phyloP scores from a whole-genome alignment of 2,888 invertebrate species.

The Parapristionchus giblindavisi region DNA sequence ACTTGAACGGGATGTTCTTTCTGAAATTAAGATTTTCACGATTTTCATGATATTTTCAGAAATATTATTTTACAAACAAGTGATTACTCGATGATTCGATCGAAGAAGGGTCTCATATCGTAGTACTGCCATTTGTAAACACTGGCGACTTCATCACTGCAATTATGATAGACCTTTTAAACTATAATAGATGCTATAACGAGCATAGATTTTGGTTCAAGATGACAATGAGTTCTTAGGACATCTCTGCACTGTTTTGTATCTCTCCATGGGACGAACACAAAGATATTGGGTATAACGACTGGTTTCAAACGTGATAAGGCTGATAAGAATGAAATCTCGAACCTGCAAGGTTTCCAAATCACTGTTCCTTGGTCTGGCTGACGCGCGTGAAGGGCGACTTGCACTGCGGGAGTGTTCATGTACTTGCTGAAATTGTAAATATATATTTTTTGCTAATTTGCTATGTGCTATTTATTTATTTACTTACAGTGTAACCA shows the following conservation, averaged over 20 bases:
- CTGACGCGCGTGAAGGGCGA: conserved; percentile 22
- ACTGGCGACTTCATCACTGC: not conserved
- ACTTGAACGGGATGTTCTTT: conserved; percentile 41
- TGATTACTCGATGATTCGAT: not conserved
- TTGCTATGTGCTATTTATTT: not conserved
- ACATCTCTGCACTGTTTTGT: no score
- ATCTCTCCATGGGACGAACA: no score
- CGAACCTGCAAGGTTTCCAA: not conserved
- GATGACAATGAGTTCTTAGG: no score
- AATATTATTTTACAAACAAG: no score
- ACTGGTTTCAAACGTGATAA: no score
- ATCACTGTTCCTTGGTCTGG: not conserved
- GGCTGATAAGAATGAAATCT: not conserved
- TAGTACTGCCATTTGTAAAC: conserved; percentile 10
- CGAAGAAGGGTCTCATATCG: conserved; percentile 23
- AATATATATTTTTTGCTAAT: no score
- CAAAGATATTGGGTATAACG: no score
- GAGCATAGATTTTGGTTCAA: no score
- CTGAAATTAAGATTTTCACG: conserved; percentile 22
- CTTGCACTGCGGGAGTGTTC: conserved; percentile 23
- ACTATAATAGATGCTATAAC: no score
- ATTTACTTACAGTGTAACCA: not conserved
- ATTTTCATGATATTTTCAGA: no score
- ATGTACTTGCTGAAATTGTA: conserved; percentile 5
- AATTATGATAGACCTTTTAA: not conserved